Evolutionary conservation across 2,113 vertebrate genomes (phyloP).

Genomic region (Hystrix cristata): DNA sequence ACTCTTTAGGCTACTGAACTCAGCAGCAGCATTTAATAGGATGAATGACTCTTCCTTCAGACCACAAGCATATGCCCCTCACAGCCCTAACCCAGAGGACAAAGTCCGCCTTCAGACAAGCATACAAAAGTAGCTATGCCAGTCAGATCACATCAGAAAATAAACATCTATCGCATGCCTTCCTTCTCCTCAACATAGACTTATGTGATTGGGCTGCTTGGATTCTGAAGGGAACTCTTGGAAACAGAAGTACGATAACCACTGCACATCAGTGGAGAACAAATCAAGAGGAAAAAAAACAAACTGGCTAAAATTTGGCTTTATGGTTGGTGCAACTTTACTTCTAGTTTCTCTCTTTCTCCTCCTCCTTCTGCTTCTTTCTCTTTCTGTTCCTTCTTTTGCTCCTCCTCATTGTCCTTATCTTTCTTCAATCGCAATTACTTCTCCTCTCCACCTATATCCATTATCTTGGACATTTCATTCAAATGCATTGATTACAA

Average conservation of each 20-base stretch:
- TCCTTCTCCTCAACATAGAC: not conserved
- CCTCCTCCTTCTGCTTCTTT: not conserved
- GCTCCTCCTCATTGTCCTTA: accelerated
- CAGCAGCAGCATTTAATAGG: accelerated
- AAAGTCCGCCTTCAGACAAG: not conserved
- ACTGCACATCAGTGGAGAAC: not conserved
- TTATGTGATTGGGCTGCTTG: not conserved
- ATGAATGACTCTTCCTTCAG: accelerated
- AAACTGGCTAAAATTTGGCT: not conserved
- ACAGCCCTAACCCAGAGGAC: not conserved
- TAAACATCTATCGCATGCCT: not conserved
- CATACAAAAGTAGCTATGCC: not conserved
- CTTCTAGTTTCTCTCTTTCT: not conserved
- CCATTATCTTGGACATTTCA: not conserved
- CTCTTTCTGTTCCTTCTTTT: not conserved
- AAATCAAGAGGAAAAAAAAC: not conserved
- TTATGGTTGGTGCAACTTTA: not conserved
- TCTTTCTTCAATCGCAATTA: not conserved
- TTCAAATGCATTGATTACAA: not conserved
- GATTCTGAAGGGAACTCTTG: not conserved
- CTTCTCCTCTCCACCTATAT: not conserved
- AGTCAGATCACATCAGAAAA: accelerated
- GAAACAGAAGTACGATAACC: not conserved
- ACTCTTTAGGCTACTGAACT: too few relatives aligned
- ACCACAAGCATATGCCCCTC: not conserved